Conservation (phyloP, 1,140 invertebrate species). For the Listronotus oregonensis region DNA sequence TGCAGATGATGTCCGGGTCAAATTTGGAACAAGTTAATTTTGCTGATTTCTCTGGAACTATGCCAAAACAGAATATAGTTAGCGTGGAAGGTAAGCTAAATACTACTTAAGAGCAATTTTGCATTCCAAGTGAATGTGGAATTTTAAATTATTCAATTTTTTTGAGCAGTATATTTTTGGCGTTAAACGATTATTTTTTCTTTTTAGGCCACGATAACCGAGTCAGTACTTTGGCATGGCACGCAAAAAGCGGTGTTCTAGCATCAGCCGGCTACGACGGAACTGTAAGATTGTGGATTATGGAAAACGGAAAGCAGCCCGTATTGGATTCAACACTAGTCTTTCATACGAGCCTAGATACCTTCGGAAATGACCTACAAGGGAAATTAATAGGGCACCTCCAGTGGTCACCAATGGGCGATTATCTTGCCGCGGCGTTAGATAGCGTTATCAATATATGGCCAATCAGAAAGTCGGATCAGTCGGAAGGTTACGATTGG, state of each 20-base stretch:
- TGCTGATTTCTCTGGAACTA: conserved; percentile 58
- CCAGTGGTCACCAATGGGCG: conserved; percentile 62
- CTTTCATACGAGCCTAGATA: conserved; percentile 62
- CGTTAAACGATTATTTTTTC: no score
- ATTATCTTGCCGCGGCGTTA: conserved; percentile 63
- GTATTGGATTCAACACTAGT: conserved; percentile 64
- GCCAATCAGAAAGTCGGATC: conserved; percentile 45
- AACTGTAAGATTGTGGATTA: conserved; percentile 68
- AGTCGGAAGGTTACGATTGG: conserved; percentile 45
- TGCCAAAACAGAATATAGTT: conserved; percentile 56
- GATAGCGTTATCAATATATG: conserved; percentile 67
- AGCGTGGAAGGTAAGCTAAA: conserved; percentile 56
- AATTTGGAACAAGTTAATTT: conserved; percentile 54
- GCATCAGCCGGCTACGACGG: conserved; percentile 69
- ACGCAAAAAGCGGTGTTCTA: conserved; percentile 56
- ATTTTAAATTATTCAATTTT: no score
- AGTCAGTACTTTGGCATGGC: conserved; percentile 56
- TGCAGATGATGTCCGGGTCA: conserved; percentile 45
- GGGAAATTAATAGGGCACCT: conserved; percentile 61
- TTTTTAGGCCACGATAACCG: conserved; percentile 59
- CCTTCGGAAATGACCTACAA: conserved; percentile 61
- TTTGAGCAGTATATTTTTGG: neutral
- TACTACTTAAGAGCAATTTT: neutral
- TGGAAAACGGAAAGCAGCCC: conserved; percentile 53
- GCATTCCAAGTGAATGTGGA: neutral